These are phyloP conservation scores for Oryzias woworae DNA, from an alignment of 2,113 vertebrate species.

Conservation along the genomic window DNA sequence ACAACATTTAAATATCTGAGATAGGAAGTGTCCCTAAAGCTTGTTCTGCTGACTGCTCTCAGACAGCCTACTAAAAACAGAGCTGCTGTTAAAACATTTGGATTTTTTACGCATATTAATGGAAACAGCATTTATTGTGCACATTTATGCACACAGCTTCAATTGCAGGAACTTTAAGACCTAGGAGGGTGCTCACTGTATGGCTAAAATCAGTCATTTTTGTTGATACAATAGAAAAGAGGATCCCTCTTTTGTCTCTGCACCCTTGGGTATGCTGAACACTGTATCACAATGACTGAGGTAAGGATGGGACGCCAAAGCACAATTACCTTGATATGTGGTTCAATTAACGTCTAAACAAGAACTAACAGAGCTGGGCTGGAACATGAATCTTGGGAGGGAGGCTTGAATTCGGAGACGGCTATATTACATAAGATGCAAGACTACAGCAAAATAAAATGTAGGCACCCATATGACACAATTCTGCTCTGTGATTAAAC, in stretches of 20 bases:
- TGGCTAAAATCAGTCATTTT: constrained; percentile 54
- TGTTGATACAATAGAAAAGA: constrained; percentile 59
- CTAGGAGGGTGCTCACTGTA: constrained; percentile 18
- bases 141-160: constrained; percentile 12
- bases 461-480: neutral
- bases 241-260: constrained; percentile 40
- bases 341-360: constrained; percentile 61
- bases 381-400: constrained; percentile 46
- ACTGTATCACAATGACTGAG: constrained; percentile 20
- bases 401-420: constrained; percentile 29
- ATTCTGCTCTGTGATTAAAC: constrained; percentile 16
- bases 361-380: constrained; percentile 36
- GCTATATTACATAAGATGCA: constrained; percentile 28
- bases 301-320: constrained; percentile 31
- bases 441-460: constrained; percentile 28
- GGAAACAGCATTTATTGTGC: constrained; percentile 20
- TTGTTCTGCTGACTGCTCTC: constrained; percentile 19
- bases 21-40: constrained; percentile 39
- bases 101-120: constrained; percentile 12
- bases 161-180: constrained; percentile 27
- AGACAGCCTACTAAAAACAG: constrained; percentile 17
- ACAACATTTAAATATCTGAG: constrained; percentile 67
- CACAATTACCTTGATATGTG: constrained; percentile 66
- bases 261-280: constrained; percentile 16
- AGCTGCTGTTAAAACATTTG: constrained; percentile 26